Conservation (phyloP, 2,113 vertebrate species). For the Pseudorhombus dupliciocellatus region DNA sequence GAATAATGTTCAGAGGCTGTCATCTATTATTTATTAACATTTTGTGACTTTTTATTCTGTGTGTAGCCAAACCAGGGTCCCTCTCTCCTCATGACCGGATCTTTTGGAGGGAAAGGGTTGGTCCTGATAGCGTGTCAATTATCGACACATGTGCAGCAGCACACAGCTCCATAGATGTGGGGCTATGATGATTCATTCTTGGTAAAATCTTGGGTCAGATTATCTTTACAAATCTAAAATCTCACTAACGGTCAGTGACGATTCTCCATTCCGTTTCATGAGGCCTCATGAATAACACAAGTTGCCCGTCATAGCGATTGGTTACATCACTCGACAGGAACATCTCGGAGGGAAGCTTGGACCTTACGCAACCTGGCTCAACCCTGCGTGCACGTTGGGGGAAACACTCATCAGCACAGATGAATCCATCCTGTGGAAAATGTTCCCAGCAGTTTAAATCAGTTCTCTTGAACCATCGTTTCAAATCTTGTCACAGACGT, state of each 20-base stretch:
- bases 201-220: constrained; percentile 22
- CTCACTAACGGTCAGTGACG: constrained; percentile 28
- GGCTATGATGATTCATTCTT: constrained; percentile 2
- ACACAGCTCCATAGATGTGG: not conserved
- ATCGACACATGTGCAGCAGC: not conserved
- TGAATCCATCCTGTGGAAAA: constrained; percentile 9
- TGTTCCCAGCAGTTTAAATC: constrained; percentile 1
- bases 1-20: no score
- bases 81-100: no score
- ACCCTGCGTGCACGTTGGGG: not conserved
- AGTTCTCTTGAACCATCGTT: not conserved
- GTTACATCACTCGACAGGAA: constrained; percentile 59
- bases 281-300: constrained; percentile 58
- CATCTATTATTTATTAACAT: no score
- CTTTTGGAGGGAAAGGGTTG: no score
- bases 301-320: constrained; percentile 41
- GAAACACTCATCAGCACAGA: constrained; percentile 31
- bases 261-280: constrained; percentile 42
- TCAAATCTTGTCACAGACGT: constrained; percentile 5
- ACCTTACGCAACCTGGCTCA: constrained; percentile 8
- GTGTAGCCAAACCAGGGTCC: no score
- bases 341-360: constrained; percentile 2
- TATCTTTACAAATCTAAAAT: constrained; percentile 7
- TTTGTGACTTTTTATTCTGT: no score
- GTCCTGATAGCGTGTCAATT: no score